phyloP scores from a whole-genome alignment of 2,888 invertebrate species.

The Epirrita christyi region DNA sequence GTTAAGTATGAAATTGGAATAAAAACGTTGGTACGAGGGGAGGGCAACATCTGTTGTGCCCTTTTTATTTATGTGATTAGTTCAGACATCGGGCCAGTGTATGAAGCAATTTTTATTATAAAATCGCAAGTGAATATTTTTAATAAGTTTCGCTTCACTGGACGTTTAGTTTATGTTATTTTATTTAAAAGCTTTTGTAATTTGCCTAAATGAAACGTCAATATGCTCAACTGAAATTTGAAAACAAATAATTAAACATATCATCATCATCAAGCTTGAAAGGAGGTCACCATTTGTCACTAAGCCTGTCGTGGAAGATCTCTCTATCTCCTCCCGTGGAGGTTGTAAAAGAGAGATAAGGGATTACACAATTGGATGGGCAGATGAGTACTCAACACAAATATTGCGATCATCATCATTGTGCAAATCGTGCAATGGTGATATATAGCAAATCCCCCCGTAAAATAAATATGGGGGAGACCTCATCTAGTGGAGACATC shows the following conservation, averaged over 20 bases:
- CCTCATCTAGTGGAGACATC: too few species aligned
- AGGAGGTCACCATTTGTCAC: too few species aligned
- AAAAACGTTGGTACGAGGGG: conserved; percentile 55
- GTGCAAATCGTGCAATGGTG: too few species aligned
- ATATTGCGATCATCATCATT: too few species aligned
- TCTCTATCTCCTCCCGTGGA: too few species aligned
- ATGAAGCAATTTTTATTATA: conserved; percentile 68
- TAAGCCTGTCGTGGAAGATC: too few species aligned
- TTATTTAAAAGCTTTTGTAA: conserved; percentile 1
- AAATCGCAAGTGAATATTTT: conserved; percentile 76
- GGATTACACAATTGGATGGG: too few species aligned
- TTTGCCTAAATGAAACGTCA: neutral
- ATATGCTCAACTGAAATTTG: neutral
- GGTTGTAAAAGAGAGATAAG: too few species aligned
- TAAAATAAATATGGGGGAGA: too few species aligned
- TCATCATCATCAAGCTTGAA: too few species aligned
- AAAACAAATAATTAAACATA: neutral
- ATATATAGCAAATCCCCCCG: too few species aligned
- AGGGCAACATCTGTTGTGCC: conserved; percentile 71
- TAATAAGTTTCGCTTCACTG: conserved; percentile 54
- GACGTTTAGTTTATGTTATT: conserved; percentile 25
- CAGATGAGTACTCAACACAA: too few species aligned
- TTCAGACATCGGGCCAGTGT: conserved; percentile 62
- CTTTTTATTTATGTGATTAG: conserved; percentile 77
- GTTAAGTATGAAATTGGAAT: conserved; percentile 70